These are phyloP conservation scores for Cassiopea andromeda DNA, from an alignment of 30 jellyfish, hydroid and myxozoan genomes.

Conservation along the genomic window DNA sequence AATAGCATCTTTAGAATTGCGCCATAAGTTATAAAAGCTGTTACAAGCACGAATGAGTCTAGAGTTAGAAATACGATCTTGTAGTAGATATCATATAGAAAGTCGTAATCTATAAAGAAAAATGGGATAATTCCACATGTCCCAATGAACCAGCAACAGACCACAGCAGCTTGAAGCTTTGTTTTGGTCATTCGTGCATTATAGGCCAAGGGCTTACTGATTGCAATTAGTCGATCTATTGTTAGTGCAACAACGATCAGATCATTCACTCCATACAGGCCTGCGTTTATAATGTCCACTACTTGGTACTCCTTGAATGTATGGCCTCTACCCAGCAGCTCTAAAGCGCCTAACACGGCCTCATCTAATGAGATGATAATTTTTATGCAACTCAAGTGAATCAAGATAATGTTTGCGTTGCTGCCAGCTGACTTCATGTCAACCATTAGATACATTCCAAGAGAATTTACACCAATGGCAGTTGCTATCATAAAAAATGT, in stretches of 20 bases:
- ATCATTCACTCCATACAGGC: conserved; percentile 69
- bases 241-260: conserved; percentile 36
- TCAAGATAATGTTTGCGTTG: conserved; percentile 22
- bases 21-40: conserved; percentile 43
- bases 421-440: neutral
- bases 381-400: conserved; percentile 44
- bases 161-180: conserved; percentile 14
- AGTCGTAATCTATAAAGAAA: conserved; percentile 32
- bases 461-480: conserved; percentile 40
- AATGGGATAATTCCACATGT: conserved; percentile 48
- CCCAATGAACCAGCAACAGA: conserved; percentile 53
- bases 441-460: conserved; percentile 43
- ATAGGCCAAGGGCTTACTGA: conserved; percentile 14
- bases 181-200: conserved; percentile 1
- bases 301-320: conserved; percentile 25
- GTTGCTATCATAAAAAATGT: conserved; percentile 13
- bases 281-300: conserved; percentile 49
- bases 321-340: conserved; percentile 10
- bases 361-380: conserved; percentile 34
- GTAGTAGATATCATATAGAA: conserved; percentile 40
- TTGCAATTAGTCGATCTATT: conserved; percentile 44
- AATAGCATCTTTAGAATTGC: conserved; percentile 17
- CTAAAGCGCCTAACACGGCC: conserved; percentile 15
- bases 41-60: conserved; percentile 30
- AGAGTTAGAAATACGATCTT: conserved; percentile 39